Base-by-base conservation (phyloP, 2,113 vertebrate genomes). In the Halcyon malimbica region DNA sequence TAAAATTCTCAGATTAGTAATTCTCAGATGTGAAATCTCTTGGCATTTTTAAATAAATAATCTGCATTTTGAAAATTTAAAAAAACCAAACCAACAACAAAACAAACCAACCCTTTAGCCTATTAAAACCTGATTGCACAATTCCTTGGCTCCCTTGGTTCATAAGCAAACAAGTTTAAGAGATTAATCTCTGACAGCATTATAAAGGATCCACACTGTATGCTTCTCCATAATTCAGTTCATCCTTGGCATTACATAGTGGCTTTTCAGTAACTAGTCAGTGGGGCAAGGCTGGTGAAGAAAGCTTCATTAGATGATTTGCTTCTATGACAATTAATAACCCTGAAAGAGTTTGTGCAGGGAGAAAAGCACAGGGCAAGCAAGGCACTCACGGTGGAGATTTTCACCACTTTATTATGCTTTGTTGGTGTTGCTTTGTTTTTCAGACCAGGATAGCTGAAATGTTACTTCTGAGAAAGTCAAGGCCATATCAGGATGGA, bases 251-350 rank as follows among this genome's bases (percentile, higher is more conserved):
- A 71, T 56, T 86, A 33, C 14, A 7, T 1, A 2, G 26, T 37
- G 24, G 31, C 18, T 89, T 41, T 74, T 76, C 65, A 48, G 51
- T 50, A 39, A 19, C 29, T 26, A 68, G 29, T 60, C 56, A 90
- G 28, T 24, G 39, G 60, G 44, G 29, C 65, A 63, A 94, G 46
- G 59, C 37, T 78, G 42, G 48, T 56, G 53, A 87, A 93, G 51
- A 88, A 81, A 92, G 41, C 69, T 87, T 89, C 89, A 73, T 90
- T 87, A 79, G 41, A 31, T 93, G 21, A 74, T 87, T 94, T 84
- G 41, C 41, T 7, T 71, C 56, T 69, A 18, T 84, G 83, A 33
- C 39, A 93, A 35, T 81, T 85, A 87, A 93, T 84, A 90, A 76
- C 14, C 53, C 48, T 82, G 76, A 70, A 87, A 67, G 28, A 54